Percentiles rank a stretch among this genome's conserved stretches.
These are phyloP conservation scores for Pleuronectes platessa DNA, from an alignment of 2,113 vertebrate genomes.

Conservation along the genomic window DNA sequence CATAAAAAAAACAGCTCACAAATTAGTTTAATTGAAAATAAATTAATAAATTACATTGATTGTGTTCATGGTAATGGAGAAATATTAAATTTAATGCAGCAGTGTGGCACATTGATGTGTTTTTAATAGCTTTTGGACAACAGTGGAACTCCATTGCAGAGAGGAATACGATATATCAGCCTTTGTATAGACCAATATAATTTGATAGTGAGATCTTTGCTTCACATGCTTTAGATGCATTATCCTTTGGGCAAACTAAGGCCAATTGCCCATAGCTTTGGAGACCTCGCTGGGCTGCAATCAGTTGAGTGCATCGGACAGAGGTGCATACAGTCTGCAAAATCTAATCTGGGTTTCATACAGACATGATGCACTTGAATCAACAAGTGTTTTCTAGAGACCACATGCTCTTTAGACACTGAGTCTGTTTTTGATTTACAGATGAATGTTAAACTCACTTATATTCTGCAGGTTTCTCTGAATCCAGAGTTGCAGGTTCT, in stretches of 20 bases:
- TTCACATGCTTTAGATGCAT: background rate
- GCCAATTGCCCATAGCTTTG: background rate
- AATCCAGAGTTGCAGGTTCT: too few relatives aligned
- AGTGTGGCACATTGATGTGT: background rate
- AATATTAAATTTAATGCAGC: background rate
- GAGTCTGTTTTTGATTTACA: too few relatives aligned
- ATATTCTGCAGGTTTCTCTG: too few relatives aligned
- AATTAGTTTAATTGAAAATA: background rate
- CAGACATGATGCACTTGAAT: too few relatives aligned
- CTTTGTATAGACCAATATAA: background rate
- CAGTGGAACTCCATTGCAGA: background rate
- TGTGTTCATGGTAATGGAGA: background rate
- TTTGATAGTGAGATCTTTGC: background rate
- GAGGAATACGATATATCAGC: background rate
- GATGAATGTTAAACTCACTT: too few relatives aligned
- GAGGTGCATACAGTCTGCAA: background rate
- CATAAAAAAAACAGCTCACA: background rate
- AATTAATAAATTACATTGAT: background rate
- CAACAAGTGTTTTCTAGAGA: too few relatives aligned
- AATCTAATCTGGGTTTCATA: background rate
- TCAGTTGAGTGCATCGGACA: background rate
- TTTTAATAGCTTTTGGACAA: background rate
- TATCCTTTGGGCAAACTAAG: background rate
- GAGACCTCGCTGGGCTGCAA: too few relatives aligned
- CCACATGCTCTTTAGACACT: too few relatives aligned